Evolutionary conservation across 2,888 invertebrate genomes (phyloP).

Genomic region (Melikaiella ostensackeni): DNA sequence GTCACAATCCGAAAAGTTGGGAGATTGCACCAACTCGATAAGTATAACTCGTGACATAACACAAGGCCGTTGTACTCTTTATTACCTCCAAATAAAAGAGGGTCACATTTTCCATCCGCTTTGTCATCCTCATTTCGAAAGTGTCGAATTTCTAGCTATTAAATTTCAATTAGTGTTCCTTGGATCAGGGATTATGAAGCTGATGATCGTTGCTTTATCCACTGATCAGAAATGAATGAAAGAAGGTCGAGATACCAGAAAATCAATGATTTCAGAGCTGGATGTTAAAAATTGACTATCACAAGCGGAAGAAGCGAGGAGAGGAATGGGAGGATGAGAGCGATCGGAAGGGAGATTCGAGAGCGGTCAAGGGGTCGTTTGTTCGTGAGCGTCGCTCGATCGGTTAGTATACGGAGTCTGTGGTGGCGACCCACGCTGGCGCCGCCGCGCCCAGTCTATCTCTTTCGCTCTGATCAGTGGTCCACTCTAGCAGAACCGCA

Average conservation of each 20-base stretch:
- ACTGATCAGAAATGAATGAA: not conserved
- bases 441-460: constrained; percentile 66
- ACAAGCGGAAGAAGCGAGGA: constrained; percentile 22
- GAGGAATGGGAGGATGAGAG: constrained; percentile 33
- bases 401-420: constrained; percentile 56
- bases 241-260: not conserved
- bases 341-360: constrained; percentile 48
- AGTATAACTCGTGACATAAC: not conserved
- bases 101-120: not conserved
- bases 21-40: not conserved
- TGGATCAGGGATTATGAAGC: not conserved
- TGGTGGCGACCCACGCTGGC: constrained; percentile 74
- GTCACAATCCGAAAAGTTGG: not conserved
- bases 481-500: constrained; percentile 38
- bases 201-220: not conserved
- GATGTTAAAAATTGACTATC: constrained; percentile 23
- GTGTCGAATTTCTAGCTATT: not conserved
- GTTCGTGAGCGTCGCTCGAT: constrained; percentile 57
- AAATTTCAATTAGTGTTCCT: not conserved
- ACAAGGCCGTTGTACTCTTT: not conserved
- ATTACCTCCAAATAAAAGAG: not conserved
- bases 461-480: constrained; percentile 48
- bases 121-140: constrained; percentile 2
- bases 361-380: constrained; percentile 60
- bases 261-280: not conserved